Base-by-base conservation (phyloP, 2,797 vertebrate genomes). In the Galago senegalensis region DNA sequence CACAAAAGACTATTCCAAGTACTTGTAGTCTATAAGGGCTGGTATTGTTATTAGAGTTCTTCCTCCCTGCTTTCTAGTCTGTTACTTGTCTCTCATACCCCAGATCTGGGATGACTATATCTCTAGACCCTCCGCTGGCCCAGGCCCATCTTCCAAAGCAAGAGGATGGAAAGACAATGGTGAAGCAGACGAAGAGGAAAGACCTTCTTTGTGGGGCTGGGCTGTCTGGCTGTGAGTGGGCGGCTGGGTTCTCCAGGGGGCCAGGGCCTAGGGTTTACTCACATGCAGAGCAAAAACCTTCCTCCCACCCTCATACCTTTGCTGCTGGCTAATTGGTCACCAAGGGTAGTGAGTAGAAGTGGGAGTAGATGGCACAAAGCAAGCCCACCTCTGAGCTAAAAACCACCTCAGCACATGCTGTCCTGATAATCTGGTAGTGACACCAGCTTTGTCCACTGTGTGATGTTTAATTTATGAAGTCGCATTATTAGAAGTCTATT, bases 351-450 rank as follows among this genome's bases (percentile, higher is more conserved):
- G 21, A 75, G 67, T 70, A 77, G 12, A 86, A 49, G 23, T 5
- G 13, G 87, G 46, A 56, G 31, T 2, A 61, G 69, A 49, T 8
- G 23, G n/a, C 12, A 21, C 23, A 49, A 69, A 65, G 31, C 27
- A 43, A 65, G 17, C 17, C 43, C 17, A 8, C 67, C 14, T 49
- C 14, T 25, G 67, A 69, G 34, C 9, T 49, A 43, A n/a, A 81
- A 37, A 14, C 4, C 37, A n/a, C 34, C 3, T 2, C 2, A 58
- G 9, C 3, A 4, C 4, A 10, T 0, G 6, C 61, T 0, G 0
- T 73, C 76, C 58, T 60, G 25, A 4, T 18, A 63, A 31, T 0
- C 0, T 0, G 16, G 10, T 29, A 16, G 20, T 12, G 37, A 34
- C 40, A 53, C 25, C 65, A 72, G 27, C 7, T 91, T 49, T 73